Percentiles rank a stretch among this genome's conserved stretches.
Evolutionary conservation across 2,888 invertebrate species (phyloP).

Genomic region (Ptychoptera albimana): DNA sequence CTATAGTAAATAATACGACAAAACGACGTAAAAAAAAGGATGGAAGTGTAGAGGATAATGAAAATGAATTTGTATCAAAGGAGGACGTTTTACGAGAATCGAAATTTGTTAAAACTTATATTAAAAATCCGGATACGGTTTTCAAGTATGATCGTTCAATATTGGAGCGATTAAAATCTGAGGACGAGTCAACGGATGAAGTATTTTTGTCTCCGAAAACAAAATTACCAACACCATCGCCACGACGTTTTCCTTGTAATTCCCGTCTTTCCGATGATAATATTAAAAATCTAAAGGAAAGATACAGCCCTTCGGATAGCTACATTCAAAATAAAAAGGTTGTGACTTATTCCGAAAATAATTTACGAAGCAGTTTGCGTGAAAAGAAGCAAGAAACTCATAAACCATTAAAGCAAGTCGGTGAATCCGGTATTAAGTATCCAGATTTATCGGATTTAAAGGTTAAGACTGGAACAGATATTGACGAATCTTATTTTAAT

Average conservation of each 20-base stretch:
- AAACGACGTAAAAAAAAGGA: constrained; percentile 2
- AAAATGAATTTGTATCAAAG: constrained; percentile 24
- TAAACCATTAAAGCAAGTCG: constrained; percentile 22
- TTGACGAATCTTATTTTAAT: constrained; percentile 23
- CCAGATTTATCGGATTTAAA: constrained; percentile 28
- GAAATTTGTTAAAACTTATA: constrained; percentile 30
- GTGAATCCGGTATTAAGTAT: constrained; percentile 23
- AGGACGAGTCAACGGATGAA: constrained; percentile 14
- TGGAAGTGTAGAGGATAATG: constrained; percentile 11
- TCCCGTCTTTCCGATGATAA: constrained; percentile 15
- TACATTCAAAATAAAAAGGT: neutral
- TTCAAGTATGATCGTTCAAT: constrained; percentile 29
- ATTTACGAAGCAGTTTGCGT: too few species aligned
- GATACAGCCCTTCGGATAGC: constrained; percentile 8
- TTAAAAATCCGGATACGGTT: constrained; percentile 29
- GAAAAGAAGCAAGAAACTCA: neutral
- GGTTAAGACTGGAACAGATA: constrained; percentile 25
- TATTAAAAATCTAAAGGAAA: constrained; percentile 16
- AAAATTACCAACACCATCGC: neutral
- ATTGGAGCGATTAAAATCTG: constrained; percentile 23
- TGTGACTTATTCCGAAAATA: neutral
- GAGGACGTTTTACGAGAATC: constrained; percentile 30
- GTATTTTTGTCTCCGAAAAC: neutral
- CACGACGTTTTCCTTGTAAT: constrained; percentile 2
- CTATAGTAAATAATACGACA: neutral